phyloP scores from a whole-genome alignment of 2,888 invertebrate genomes.

The Caenorhabditis imperialis region DNA sequence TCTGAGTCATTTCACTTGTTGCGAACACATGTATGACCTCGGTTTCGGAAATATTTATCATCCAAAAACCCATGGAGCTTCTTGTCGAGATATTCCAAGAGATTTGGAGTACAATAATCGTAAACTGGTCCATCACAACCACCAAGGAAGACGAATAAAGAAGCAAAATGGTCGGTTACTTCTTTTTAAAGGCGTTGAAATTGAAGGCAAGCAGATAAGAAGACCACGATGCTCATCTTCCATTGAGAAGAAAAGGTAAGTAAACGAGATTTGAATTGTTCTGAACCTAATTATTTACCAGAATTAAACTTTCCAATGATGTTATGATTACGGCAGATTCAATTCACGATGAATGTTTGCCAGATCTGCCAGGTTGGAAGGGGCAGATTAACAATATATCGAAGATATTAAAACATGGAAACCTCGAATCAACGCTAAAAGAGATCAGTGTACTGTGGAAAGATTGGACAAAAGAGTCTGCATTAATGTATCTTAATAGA shows the following conservation, averaged over 20 bases:
- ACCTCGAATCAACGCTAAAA: slow-evolving; percentile 8
- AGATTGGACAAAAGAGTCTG: slow-evolving; percentile 46
- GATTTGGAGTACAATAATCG: slow-evolving; percentile 47
- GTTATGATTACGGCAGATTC: slow-evolving; percentile 6
- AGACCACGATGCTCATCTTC: slow-evolving; percentile 23
- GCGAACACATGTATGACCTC: slow-evolving; percentile 55
- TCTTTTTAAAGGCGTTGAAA: slow-evolving; percentile 34
- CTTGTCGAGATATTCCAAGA: slow-evolving; percentile 56
- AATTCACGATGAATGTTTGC: slow-evolving; percentile 46
- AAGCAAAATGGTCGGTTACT: slow-evolving; percentile 33
- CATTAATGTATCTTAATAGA: slow-evolving; percentile 24
- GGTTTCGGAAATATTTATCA: slow-evolving; percentile 58
- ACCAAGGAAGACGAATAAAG: slow-evolving; percentile 55
- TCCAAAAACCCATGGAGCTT: slow-evolving; percentile 23
- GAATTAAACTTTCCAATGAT: slow-evolving; percentile 1
- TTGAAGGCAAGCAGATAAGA: slow-evolving; percentile 41
- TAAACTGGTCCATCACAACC: slow-evolving; percentile 51
- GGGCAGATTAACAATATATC: slow-evolving; percentile 36
- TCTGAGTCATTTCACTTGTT: too few relatives aligned
- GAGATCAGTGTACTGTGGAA: slow-evolving; percentile 42
- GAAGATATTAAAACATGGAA: slow-evolving; percentile 21
- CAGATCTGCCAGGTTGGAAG: slow-evolving; percentile 54
- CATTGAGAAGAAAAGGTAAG: slow-evolving; percentile 6
- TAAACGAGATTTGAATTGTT: too few relatives aligned
- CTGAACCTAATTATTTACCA: too few relatives aligned